phyloP scores from a whole-genome alignment of 2,113 vertebrate species.

The Burhinus oedicnemus region DNA sequence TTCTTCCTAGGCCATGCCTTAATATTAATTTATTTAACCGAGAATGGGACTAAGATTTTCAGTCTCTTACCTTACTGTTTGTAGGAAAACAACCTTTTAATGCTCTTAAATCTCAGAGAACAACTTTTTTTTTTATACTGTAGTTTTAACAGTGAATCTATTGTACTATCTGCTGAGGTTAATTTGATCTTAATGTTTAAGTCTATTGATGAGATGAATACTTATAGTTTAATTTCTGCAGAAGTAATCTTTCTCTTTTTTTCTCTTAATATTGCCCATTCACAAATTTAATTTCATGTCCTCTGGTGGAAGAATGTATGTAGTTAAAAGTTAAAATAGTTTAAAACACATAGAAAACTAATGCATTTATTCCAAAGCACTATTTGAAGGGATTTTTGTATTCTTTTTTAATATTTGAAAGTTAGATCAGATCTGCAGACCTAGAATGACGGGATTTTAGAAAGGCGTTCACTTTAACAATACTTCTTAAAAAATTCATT shows the following conservation, averaged over 20 bases:
- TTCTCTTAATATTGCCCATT: not conserved
- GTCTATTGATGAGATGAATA: not conserved
- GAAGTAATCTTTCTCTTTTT: not conserved
- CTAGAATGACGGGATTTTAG: not conserved
- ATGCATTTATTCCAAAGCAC: not conserved
- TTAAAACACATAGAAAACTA: not conserved
- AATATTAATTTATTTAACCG: not conserved
- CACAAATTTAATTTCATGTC: not conserved
- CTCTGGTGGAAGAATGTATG: not conserved
- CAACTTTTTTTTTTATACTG: not conserved
- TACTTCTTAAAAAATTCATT: not conserved
- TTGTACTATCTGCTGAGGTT: not conserved
- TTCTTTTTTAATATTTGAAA: not conserved
- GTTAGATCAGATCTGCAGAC: not conserved
- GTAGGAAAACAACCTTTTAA: not conserved
- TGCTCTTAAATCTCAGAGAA: not conserved
- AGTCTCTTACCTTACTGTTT: not conserved
- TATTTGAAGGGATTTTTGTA: fast-evolving
- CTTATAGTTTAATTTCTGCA: not conserved
- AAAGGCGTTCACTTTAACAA: not conserved
- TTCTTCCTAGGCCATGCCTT: not conserved
- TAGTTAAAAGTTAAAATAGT: not conserved
- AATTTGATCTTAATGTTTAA: not conserved
- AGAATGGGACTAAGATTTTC: not conserved
- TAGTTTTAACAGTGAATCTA: not conserved